Base-by-base conservation (phyloP, 1,140 invertebrate genomes). In the Drosophila arizonae region DNA sequence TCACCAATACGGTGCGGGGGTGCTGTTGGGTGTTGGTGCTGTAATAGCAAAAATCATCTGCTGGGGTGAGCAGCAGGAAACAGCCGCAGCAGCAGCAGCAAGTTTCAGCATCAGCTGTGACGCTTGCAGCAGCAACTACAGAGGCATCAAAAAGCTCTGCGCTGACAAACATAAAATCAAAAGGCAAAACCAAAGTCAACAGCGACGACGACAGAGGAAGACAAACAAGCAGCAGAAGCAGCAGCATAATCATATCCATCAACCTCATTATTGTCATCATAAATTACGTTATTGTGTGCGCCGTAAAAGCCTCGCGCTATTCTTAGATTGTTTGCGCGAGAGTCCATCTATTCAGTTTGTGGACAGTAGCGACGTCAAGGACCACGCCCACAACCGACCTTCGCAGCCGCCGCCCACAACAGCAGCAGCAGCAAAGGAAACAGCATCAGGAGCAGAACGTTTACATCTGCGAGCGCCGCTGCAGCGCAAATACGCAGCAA, bases 301-400 rank as follows among this genome's bases (percentile, higher is more conserved):
- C 36, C 79, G 68, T 52, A 64, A 81, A 60, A 87, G 72, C 76
- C 72, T 85, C 69, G 70, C 65, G 30, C 75, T 91, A 90, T 90
- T 90, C 74, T 91, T 91, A 91, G 90, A 90, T 17, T 73, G 56
- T 76, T 76, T 81, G 64, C 75, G 72, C 39, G 71, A 76, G 64
- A 79, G 76, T 85, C 64, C 75, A 63, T 77, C 71, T 46, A 77
- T 74, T 72, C 60, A 82, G 71, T 80, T 89, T 72, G 76, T 77
- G 63, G 69, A 50, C 51, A 76, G 43, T 39, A 41, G 21, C 41
- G 24, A 60, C 56, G 65, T 51, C 46, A 68, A 68, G 52, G 46
- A 69, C 55, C 56, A 69, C 64, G 64, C 60, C 45, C 45, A 50
- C 30, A 30, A 62, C 39, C 30, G 36, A 39, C 15, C 30, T 11